These are phyloP conservation scores for Drosophila athabasca DNA, from an alignment of 1,140 invertebrate genomes.

Conservation along the genomic window DNA sequence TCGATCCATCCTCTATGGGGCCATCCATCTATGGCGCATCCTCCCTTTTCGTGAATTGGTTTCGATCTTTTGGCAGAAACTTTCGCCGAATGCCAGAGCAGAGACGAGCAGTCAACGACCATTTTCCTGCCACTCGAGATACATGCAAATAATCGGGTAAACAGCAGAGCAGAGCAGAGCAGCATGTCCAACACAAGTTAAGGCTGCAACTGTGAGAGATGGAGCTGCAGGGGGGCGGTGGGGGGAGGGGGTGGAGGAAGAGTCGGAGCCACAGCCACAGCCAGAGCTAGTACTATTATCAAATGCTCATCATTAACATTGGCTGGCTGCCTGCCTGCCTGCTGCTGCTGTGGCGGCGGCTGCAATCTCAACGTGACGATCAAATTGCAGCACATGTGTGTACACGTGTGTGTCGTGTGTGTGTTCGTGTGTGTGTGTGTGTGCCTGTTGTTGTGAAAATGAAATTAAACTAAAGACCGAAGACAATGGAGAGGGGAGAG, in stretches of 20 bases:
- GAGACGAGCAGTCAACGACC: slow-evolving; percentile 44
- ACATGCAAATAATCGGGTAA: slow-evolving; percentile 58
- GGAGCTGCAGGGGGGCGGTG: not conserved
- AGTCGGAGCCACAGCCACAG: not conserved
- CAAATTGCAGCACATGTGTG: slow-evolving; percentile 75
- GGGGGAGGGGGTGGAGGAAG: slow-evolving; percentile 1
- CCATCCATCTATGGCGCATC: not conserved
- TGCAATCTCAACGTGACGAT: slow-evolving; percentile 67
- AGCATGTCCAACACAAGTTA: slow-evolving; percentile 52
- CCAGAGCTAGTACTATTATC: slow-evolving; percentile 56
- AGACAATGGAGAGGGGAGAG: slow-evolving; percentile 51
- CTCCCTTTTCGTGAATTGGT: slow-evolving; percentile 4
- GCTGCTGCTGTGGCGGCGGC: slow-evolving; percentile 5
- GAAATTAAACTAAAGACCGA: slow-evolving; percentile 69
- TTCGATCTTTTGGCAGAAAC: slow-evolving; percentile 23
- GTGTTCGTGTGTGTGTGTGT: slow-evolving; percentile 58
- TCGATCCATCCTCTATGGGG: no score
- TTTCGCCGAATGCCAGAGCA: slow-evolving; percentile 45
- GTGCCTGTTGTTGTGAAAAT: slow-evolving; percentile 65
- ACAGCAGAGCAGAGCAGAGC: slow-evolving; percentile 37
- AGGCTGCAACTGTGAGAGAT: slow-evolving; percentile 2
- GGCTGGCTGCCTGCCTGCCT: slow-evolving; percentile 41
- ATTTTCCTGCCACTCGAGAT: slow-evolving; percentile 48
- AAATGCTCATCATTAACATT: slow-evolving; percentile 79
- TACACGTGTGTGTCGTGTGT: slow-evolving; percentile 58